Base-by-base conservation (phyloP, 2,888 invertebrate genomes). In the Drosophila heteroneura region DNA sequence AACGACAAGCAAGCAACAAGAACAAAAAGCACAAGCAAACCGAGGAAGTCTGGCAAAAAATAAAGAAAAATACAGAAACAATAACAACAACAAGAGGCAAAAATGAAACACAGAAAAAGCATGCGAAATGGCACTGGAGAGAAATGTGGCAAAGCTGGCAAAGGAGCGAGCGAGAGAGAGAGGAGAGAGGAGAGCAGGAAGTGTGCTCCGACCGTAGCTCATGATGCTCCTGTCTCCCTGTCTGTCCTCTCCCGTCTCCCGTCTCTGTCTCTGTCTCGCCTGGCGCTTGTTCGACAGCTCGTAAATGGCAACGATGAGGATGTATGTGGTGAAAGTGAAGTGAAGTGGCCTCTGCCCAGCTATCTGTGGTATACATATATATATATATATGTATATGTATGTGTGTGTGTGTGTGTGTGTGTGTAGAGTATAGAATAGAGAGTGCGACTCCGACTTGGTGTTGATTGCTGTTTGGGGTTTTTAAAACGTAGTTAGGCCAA, bases 401-500 rank as follows among this genome's bases (percentile, higher is more conserved):
- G 12, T 70, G 39, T 47, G 19, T 60, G 54, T 56, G 56, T 30
- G 47, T 59, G 5, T 44, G 6, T 44, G 47, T 47, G 26, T 75
- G 35, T 53, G 52, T 52, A 52, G 54, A 28, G 66, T 28, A 60
- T 28, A 32, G 52, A 52, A 30, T n/a, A n/a, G 19, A n/a, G 65
- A 61, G 75, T 51, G 28, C 52, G 57, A 73, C 75, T 57, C 41
- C 71, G 75, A 83, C 83, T 82, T 92, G 92, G 92, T 93, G 92
- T 93, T 92, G 92, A 93, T 92, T 93, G 91, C 92, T 93, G 93
- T 93, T 92, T 89, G 92, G 93, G 93, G 93, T 93, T 93, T 93
- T 93, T 93, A 93, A 93, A 93, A 92, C 92, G 92, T 92, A 93
- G 93, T 93, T 93, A 93, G 93, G 91, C 92, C 87, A 88, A 91